Percentiles rank a stretch among this genome's conserved stretches.
phyloP scores from a whole-genome alignment of 2,888 invertebrate species.

The Dasypogon diadema region DNA sequence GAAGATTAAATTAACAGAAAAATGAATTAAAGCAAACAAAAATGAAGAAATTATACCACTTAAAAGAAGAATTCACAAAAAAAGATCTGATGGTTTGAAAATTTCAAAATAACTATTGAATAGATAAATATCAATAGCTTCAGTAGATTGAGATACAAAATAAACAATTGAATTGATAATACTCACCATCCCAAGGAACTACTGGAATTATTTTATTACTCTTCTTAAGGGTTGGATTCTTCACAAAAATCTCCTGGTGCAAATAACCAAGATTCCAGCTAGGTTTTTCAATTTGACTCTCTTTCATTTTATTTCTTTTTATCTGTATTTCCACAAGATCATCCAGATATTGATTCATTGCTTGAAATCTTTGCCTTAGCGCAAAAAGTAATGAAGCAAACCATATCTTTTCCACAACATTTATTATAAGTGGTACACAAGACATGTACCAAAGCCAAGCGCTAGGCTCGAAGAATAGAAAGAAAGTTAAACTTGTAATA shows the following conservation, averaged over 20 bases:
- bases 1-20: too few species aligned
- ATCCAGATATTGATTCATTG: slow-evolving; percentile 61
- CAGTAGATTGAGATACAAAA: too few species aligned
- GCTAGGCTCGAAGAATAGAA: not conserved
- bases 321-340: slow-evolving; percentile 58
- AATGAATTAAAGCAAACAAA: too few species aligned
- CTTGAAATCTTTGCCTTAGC: slow-evolving; percentile 64
- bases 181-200: slow-evolving; percentile 54
- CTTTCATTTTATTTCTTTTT: slow-evolving; percentile 58
- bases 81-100: too few species aligned
- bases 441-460: slow-evolving; percentile 61
- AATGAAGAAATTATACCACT: too few species aligned
- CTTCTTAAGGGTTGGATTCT: slow-evolving; percentile 43
- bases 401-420: slow-evolving; percentile 67
- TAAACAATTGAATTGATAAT: too few species aligned
- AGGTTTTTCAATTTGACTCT: slow-evolving; percentile 39
- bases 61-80: too few species aligned
- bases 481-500: slow-evolving; percentile 55
- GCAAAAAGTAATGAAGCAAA: slow-evolving; percentile 65
- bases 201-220: slow-evolving; percentile 55
- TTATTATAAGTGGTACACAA: slow-evolving; percentile 64
- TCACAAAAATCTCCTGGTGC: slow-evolving; percentile 56
- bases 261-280: slow-evolving; percentile 55
- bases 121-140: too few species aligned
- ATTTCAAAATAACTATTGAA: too few species aligned